Base-by-base conservation (phyloP, 30 jellyfish, hydroid and myxozoan genomes). In the Clytia hemisphaerica region DNA sequence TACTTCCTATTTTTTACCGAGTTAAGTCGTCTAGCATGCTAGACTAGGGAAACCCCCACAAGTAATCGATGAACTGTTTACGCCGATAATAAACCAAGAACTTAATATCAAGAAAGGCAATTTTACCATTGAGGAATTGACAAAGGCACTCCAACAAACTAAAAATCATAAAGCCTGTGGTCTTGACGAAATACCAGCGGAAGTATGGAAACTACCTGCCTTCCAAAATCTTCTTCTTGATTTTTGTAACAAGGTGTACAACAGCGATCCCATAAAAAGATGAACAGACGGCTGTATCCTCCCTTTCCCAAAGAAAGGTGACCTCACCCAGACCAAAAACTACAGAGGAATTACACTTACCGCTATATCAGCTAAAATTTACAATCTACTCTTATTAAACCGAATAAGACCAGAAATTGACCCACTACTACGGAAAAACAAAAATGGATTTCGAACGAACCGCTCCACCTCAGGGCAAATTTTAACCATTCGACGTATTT, bases 281-380 rank as follows among this genome's bases (percentile, higher is more conserved):
- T 61, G 75, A 35, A 61, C 67, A 34, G 45, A 61, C 35, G 22
- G 75, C n/a, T 61, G 75, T 34, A 61, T 61, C 19, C 75, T 61
- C 6, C 75, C 75, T 22, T 61, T 61, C 36, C 75, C 75, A 10
- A 61, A 61, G 67, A 61, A 61, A 35, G 75, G 67, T 6, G 75
- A 61, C 67, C 75, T 61, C 27, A 33, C 62, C 49, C 29, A 18
- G 9, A 35, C 66, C 15, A 61, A 31, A 4, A 36, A 61, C 66
- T 61, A 61, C 28, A 61, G 75, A 61, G 75, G 75, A 4, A 36
- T 61, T 7, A 29, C 75, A 3, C 25, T 61, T 6, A 61, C 75
- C 3, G 14, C 75, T 6, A 31, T 29, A 4, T 59, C 75, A 6
- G 75, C 66, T n/a, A 61, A 61, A 30, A 22, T 61, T 12, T 61